phyloP scores from a whole-genome alignment of 64 coral and sea anemone species.

The Trachythela sp. region DNA sequence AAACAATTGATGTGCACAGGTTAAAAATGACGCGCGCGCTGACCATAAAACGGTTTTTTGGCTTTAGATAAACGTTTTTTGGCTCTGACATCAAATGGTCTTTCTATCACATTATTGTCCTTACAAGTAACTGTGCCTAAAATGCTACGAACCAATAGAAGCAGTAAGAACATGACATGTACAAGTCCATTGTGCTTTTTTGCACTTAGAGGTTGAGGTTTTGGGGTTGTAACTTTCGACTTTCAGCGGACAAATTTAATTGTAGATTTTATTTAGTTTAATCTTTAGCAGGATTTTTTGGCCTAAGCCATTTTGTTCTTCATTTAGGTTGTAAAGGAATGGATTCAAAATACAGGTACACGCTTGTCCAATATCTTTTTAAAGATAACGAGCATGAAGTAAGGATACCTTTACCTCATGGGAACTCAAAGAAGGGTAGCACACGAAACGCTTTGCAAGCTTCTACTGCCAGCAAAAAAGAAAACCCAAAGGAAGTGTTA shows the following conservation, averaged over 20 bases:
- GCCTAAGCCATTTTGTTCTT: background rate
- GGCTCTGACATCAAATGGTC: no score
- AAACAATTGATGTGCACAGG: no score
- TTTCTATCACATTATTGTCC: background rate
- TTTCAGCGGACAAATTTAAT: background rate
- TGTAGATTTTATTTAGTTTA: background rate
- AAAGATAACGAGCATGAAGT: conserved; percentile 4
- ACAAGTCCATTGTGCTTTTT: no score
- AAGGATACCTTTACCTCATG: background rate
- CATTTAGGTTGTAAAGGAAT: background rate
- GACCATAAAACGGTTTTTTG: no score
- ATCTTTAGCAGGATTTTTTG: background rate
- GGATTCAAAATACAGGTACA: background rate
- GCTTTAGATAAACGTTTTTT: background rate
- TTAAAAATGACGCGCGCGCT: no score
- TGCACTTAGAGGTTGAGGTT: background rate
- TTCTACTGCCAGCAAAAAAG: no score
- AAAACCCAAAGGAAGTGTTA: no score
- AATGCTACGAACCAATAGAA: no score
- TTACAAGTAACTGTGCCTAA: background rate
- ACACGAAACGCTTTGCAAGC: background rate
- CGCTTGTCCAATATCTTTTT: conserved; percentile 1
- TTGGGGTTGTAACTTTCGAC: background rate
- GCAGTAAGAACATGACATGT: background rate
- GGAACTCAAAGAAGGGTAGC: conserved; percentile 3